Percentiles rank a stretch among this genome's conserved stretches.
Conservation (phyloP, 23 tunicate species). For the Oikopleura dioica region DNA sequence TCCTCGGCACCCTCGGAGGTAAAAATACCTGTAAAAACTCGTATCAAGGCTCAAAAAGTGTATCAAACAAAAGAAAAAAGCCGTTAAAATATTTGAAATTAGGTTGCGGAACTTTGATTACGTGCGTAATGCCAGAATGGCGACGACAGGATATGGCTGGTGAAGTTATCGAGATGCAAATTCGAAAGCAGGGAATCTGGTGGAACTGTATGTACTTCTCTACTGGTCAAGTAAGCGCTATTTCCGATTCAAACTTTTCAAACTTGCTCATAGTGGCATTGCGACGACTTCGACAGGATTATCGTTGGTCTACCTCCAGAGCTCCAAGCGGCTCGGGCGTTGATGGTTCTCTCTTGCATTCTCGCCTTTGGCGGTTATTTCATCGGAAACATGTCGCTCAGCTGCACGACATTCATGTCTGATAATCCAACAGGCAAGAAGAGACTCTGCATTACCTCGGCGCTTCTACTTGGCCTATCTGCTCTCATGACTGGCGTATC, state of each 20-base stretch:
- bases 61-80: too few species aligned
- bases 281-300: slow-evolving; percentile 78
- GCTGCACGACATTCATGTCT: not conserved
- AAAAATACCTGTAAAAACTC: too few species aligned
- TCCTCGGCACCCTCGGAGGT: too few species aligned
- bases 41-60: too few species aligned
- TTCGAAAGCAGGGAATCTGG: slow-evolving; percentile 32
- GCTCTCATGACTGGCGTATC: not conserved
- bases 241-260: too few species aligned
- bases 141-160: slow-evolving; percentile 41
- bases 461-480: not conserved
- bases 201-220: slow-evolving; percentile 45
- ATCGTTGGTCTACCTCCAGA: slow-evolving; percentile 48
- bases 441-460: not conserved
- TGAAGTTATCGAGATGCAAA: slow-evolving; percentile 11
- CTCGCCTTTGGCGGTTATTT: not conserved
- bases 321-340: slow-evolving; percentile 39
- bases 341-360: not conserved
- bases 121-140: slow-evolving; percentile 58
- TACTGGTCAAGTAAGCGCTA: slow-evolving; percentile 76
- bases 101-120: slow-evolving; percentile 6
- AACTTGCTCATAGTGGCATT: too few species aligned
- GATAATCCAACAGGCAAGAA: not conserved
- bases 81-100: too few species aligned
- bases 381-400: not conserved